Conservation (phyloP, 2,888 invertebrate species). For the Zaprionus bogoriensis region DNA sequence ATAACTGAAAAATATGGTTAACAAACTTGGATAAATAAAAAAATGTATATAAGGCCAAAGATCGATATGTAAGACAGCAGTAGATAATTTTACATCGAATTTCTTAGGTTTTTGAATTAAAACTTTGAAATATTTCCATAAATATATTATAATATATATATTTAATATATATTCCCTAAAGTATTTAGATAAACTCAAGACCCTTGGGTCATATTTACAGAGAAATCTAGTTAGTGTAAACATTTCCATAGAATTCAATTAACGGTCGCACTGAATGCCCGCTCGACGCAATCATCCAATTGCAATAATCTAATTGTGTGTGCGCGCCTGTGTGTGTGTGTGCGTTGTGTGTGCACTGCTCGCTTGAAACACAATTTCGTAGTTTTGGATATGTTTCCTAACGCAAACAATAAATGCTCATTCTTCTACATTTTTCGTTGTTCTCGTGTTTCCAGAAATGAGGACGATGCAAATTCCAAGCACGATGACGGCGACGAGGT, state of each 20-base stretch:
- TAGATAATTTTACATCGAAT: too few species aligned
- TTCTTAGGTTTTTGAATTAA: too few species aligned
- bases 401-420: background rate
- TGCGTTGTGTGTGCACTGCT: background rate
- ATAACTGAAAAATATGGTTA: background rate
- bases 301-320: background rate
- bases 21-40: too few species aligned
- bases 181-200: too few species aligned
- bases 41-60: too few species aligned
- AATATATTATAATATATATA: too few species aligned
- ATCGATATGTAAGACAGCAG: too few species aligned
- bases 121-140: too few species aligned
- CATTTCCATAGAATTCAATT: background rate
- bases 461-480: conserved; percentile 83
- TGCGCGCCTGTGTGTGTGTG: background rate
- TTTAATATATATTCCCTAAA: too few species aligned
- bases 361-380: background rate
- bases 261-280: background rate
- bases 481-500: conserved; percentile 83
- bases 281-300: background rate
- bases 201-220: background rate
- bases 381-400: background rate
- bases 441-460: conserved; percentile 68
- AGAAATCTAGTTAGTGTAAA: background rate
- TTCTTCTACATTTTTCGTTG: background rate